Base-by-base conservation (phyloP, 2,888 invertebrate genomes). In the Blastobasis lacticolella region DNA sequence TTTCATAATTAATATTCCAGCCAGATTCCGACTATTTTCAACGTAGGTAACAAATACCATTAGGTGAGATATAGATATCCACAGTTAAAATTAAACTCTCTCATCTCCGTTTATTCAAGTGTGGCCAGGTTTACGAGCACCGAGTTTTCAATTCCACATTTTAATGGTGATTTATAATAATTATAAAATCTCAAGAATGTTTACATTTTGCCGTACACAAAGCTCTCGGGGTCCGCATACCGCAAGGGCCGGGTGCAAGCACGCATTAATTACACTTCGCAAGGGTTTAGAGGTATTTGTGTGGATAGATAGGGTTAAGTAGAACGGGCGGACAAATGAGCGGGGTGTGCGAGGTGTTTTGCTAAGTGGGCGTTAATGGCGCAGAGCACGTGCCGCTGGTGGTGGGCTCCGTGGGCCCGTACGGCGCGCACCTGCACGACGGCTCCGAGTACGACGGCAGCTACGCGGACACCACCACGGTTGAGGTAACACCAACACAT, bases 361-460 rank as follows among this genome's bases (percentile, higher is more conserved):
- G 23, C 23, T 48, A 7, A n/a, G 37, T 37, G 6, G 46, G 10
- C 6, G 6, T 45, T 6, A n/a, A n/a, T 49, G 46, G n/a, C 68
- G 53, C 61, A 83, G 87, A 81, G 63, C 70, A 74, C 59, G 58
- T 64, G 52, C 87, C 95, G 8, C 72, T 93, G 61, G 90, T 98
- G 47, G 95, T 95, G 36, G 98, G 96, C 0, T 95, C 97, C 0
- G 93, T 97, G 55, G 98, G 98, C 0, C 96, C 98, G 0, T 98
- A 95, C 74, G 98, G 97, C 0, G 97, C 97, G 0, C 94, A 92
- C 66, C 88, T 97, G 42, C 94, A 94, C 69, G 96, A 98, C 76
- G 95, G 95, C 8, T 97, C 97, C 0, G 98, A 98, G 75, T 98
- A 98, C 75, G 93, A 92, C n/a, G 98, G 98, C 10, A 90, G 90